Conservation (phyloP, 2,797 vertebrate genomes). For the Sebastes matsubarae region DNA sequence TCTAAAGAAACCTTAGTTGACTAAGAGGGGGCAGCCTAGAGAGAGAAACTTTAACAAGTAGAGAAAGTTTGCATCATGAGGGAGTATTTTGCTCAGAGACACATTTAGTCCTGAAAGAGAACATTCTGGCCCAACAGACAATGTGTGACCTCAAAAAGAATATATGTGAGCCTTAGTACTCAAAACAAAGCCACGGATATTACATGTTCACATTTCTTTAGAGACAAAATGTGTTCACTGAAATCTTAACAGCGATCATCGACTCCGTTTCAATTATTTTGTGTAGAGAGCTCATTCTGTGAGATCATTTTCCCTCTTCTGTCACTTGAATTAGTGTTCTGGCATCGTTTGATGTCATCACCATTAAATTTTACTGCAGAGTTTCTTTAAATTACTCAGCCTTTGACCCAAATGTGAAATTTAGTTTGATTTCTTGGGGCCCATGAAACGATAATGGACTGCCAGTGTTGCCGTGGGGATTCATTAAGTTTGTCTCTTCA, state of each 20-base stretch:
- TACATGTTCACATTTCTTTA: background rate
- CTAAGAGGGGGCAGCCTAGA: too few relatives aligned
- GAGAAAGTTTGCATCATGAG: background rate
- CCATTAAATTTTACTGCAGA: background rate
- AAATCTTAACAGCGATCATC: background rate
- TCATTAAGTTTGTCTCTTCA: background rate
- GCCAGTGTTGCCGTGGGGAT: background rate
- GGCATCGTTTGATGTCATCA: slow-evolving; percentile 3
- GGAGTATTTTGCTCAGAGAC: background rate
- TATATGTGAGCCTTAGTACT: background rate
- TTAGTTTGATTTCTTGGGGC: slow-evolving; percentile 17
- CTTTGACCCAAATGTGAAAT: slow-evolving; percentile 39
- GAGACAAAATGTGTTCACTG: background rate
- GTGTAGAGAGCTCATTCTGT: background rate
- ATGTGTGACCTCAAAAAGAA: slow-evolving; percentile 17
- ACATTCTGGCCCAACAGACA: slow-evolving; percentile 20
- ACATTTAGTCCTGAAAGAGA: slow-evolving; percentile 3
- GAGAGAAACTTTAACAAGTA: background rate
- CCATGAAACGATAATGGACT: background rate
- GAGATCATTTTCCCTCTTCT: slow-evolving; percentile 7
- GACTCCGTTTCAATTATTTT: background rate
- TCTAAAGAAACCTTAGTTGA: too few relatives aligned
- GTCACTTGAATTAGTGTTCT: slow-evolving; percentile 15
- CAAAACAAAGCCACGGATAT: background rate
- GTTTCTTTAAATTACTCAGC: slow-evolving; percentile 19